Evolutionary conservation across 2,113 vertebrate species (phyloP).

Genomic region (Erythrocercus mccallii): DNA sequence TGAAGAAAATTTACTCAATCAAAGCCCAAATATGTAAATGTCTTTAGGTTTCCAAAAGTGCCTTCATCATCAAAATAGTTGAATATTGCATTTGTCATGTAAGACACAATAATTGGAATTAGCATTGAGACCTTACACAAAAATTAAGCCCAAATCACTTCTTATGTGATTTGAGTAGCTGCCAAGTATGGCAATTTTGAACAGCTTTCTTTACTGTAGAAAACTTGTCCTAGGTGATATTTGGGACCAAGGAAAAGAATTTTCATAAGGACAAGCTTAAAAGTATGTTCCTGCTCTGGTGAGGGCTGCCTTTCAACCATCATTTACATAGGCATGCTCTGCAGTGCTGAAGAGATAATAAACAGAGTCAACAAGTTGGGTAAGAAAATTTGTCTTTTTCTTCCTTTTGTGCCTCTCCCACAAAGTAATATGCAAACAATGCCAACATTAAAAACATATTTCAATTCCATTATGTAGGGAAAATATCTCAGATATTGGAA

Average conservation of each 20-base stretch:
- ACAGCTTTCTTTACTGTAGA: background rate
- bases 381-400: background rate
- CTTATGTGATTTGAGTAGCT: background rate
- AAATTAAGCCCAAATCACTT: background rate
- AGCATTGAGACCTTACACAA: background rate
- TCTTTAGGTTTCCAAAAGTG: background rate
- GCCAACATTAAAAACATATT: background rate
- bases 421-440: background rate
- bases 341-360: background rate
- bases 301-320: background rate
- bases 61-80: background rate
- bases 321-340: background rate
- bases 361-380: background rate
- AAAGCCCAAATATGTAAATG: background rate
- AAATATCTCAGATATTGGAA: background rate
- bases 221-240: background rate
- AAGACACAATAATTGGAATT: background rate
- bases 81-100: background rate
- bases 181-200: background rate
- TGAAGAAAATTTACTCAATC: background rate
- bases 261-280: background rate
- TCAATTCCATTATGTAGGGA: background rate
- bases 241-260: background rate
- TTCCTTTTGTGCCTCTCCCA: background rate
- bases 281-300: background rate